phyloP scores from a whole-genome alignment of 2,113 vertebrate genomes.

The Myotis brandtii region DNA sequence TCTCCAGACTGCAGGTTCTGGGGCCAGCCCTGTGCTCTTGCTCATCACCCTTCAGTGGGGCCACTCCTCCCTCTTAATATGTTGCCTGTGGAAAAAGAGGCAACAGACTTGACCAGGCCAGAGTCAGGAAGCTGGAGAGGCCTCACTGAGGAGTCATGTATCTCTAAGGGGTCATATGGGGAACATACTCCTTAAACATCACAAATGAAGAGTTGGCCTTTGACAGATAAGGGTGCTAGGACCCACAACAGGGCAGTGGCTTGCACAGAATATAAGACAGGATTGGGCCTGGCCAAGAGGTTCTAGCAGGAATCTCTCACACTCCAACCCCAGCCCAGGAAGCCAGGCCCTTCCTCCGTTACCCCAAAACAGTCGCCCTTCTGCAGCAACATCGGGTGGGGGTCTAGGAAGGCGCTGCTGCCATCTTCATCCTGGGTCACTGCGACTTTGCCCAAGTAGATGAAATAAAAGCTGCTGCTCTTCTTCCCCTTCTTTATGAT shows the following conservation, averaged over 20 bases:
- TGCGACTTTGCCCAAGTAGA: conserved; percentile 77
- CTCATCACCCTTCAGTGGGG: background rate
- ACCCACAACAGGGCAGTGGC: background rate
- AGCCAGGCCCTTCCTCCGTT: background rate
- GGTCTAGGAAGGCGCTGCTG: conserved; percentile 79
- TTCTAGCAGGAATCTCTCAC: background rate
- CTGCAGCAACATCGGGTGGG: conserved; percentile 70
- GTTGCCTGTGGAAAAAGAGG: background rate
- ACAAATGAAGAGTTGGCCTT: background rate
- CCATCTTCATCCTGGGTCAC: conserved; percentile 79
- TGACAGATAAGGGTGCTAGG: background rate
- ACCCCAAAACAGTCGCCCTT: conserved; percentile 81
- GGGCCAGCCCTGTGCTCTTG: background rate
- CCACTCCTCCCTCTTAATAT: background rate
- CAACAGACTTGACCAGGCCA: background rate
- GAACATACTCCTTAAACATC: background rate
- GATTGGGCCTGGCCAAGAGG: background rate
- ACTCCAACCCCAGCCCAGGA: background rate
- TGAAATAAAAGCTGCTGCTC: conserved; percentile 81
- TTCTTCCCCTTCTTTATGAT: conserved; percentile 77
- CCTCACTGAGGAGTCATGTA: rapidly evolving
- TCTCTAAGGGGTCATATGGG: background rate
- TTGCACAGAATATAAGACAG: background rate
- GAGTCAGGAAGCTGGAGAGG: background rate
- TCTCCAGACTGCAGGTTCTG: background rate